These are phyloP conservation scores for Melikaiella ostensackeni DNA, from an alignment of 2,888 invertebrate species.

Conservation along the genomic window DNA sequence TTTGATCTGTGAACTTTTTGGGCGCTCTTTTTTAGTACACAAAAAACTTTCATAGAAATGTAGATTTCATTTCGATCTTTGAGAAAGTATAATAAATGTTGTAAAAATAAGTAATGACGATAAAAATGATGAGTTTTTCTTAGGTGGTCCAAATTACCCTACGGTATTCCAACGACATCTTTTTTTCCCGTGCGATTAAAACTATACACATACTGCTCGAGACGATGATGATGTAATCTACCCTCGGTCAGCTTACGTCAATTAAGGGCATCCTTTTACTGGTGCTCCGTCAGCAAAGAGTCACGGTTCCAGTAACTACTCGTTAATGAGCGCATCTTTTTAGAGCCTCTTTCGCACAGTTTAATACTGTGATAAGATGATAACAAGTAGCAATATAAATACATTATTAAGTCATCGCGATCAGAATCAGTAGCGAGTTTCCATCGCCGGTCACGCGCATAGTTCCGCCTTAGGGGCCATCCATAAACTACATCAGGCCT, in stretches of 20 bases:
- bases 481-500: no score
- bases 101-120: not conserved
- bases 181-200: conserved; percentile 31
- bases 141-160: conserved; percentile 38
- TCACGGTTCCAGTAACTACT: conserved; percentile 39
- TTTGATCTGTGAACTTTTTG: no score
- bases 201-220: conserved; percentile 27
- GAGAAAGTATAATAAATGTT: conserved; percentile 16
- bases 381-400: conserved; percentile 9
- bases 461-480: no score
- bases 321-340: conserved; percentile 39
- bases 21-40: no score
- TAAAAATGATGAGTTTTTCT: conserved; percentile 29
- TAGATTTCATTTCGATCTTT: not conserved
- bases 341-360: conserved; percentile 33
- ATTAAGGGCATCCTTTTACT: conserved; percentile 41
- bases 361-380: conserved; percentile 14
- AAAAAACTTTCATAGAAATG: no score
- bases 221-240: conserved; percentile 37
- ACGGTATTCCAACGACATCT: conserved; percentile 33
- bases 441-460: no score
- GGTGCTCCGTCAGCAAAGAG: conserved; percentile 38
- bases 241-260: conserved; percentile 37
- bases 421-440: not conserved
- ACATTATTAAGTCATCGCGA: not conserved